Percentiles rank a stretch among this genome's conserved stretches.
Conservation (phyloP, 2,113 vertebrate genomes). For the Rousettus leschenaultii region DNA sequence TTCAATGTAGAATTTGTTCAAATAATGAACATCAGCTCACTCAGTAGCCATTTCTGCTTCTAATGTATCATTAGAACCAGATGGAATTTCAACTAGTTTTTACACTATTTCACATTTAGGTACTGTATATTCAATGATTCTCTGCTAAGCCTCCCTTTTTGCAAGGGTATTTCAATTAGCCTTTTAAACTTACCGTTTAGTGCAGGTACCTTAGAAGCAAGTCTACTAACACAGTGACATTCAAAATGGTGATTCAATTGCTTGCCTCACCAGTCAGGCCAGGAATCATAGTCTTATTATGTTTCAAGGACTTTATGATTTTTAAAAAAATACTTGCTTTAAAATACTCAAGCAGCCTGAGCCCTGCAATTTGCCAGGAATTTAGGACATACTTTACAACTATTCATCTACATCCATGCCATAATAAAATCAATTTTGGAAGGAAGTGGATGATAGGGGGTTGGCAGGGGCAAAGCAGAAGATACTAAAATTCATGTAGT, state of each 20-base stretch:
- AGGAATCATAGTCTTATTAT: background rate
- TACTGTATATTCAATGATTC: conserved; percentile 18
- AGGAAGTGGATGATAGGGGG: background rate
- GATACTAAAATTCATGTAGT: conserved; percentile 31
- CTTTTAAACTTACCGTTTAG: conserved; percentile 43
- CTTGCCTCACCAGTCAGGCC: conserved; percentile 46
- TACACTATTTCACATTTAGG: background rate
- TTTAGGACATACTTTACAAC: background rate
- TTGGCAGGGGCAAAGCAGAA: background rate
- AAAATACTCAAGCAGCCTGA: conserved; percentile 53
- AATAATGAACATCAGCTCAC: background rate
- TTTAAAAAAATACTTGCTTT: conserved; percentile 1
- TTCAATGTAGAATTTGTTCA: background rate
- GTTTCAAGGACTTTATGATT: conserved; percentile 48
- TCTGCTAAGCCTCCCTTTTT: conserved; percentile 30
- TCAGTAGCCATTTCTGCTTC: background rate
- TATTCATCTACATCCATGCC: background rate
- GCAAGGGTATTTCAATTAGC: conserved; percentile 51
- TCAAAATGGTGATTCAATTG: conserved; percentile 63
- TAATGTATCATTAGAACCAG: background rate
- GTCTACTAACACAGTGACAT: background rate
- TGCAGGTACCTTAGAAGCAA: background rate
- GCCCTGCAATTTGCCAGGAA: background rate
- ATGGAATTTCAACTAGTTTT: background rate
- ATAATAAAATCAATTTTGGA: conserved; percentile 42